Percentiles rank a stretch among this genome's conserved stretches.
Conservation (phyloP, 2,113 vertebrate species). For the zebrafish (Danio rerio) region DNA sequence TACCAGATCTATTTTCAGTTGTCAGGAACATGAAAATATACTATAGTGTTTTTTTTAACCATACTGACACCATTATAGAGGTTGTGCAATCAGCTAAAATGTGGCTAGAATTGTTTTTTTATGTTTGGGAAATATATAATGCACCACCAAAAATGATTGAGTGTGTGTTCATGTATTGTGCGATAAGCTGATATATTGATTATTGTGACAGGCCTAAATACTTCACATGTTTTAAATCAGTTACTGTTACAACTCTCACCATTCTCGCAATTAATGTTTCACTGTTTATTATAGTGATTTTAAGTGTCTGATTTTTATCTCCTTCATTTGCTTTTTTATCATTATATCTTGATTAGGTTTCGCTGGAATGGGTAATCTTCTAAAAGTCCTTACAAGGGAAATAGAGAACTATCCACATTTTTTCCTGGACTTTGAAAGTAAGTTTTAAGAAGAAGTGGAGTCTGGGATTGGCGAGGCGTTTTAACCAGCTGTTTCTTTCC, state of each 20-base stretch:
- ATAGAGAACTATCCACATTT: conserved; percentile 99
- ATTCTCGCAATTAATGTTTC: not conserved
- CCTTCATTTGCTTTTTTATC: conserved; percentile 52
- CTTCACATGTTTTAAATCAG: not conserved
- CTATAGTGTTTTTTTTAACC: too few species aligned
- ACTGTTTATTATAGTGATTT: not conserved
- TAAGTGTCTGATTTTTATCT: not conserved
- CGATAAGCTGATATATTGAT: too few species aligned
- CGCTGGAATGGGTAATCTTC: conserved; percentile 99
- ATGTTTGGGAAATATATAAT: too few species aligned
- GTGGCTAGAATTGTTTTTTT: too few species aligned
- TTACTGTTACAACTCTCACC: not conserved
- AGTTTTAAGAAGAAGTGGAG: conserved; percentile 76
- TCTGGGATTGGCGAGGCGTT: conserved; percentile 45
- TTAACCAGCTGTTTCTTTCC: conserved; percentile 60
- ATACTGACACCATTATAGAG: too few species aligned
- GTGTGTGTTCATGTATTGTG: too few species aligned
- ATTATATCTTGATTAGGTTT: conserved; percentile 87
- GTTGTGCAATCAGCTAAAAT: too few species aligned
- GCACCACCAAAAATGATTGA: too few species aligned
- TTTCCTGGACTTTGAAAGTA: conserved; percentile 99
- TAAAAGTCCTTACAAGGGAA: conserved; percentile 99
- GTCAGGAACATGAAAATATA: too few species aligned
- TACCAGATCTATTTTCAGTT: too few species aligned
- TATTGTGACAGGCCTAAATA: too few species aligned